phyloP scores from a whole-genome alignment of 2,797 vertebrate species.

The Prunella strophiata region DNA sequence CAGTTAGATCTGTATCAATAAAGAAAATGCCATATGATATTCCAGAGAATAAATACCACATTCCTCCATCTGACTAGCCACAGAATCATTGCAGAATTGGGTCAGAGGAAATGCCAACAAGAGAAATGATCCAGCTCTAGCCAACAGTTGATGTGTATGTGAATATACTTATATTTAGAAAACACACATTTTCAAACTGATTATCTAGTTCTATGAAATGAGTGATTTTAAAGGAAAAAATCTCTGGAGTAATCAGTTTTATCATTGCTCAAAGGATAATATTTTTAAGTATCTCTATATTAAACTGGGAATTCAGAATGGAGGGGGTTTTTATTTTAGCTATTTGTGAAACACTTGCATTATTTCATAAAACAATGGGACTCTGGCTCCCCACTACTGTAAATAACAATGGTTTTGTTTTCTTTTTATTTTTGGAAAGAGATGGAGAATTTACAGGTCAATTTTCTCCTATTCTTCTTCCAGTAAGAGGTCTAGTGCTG shows the following conservation, averaged over 20 bases:
- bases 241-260: background rate
- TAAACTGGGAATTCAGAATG: constrained; percentile 9
- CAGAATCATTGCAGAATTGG: background rate
- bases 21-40: background rate
- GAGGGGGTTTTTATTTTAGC: background rate
- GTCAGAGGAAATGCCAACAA: background rate
- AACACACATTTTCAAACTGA: background rate
- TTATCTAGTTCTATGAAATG: background rate
- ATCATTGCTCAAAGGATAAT: background rate
- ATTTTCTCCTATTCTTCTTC: background rate
- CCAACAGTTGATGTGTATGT: background rate
- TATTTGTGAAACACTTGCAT: background rate
- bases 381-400: background rate
- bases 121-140: background rate
- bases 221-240: background rate
- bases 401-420: background rate
- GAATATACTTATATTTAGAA: background rate
- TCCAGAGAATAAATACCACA: background rate
- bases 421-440: background rate
- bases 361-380: background rate
- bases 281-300: background rate
- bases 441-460: background rate
- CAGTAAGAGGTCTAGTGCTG: background rate
- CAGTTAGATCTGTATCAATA: background rate
- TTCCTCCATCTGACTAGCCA: background rate